phyloP scores from a whole-genome alignment of 2,888 invertebrate genomes.

The Synergus japonicus region DNA sequence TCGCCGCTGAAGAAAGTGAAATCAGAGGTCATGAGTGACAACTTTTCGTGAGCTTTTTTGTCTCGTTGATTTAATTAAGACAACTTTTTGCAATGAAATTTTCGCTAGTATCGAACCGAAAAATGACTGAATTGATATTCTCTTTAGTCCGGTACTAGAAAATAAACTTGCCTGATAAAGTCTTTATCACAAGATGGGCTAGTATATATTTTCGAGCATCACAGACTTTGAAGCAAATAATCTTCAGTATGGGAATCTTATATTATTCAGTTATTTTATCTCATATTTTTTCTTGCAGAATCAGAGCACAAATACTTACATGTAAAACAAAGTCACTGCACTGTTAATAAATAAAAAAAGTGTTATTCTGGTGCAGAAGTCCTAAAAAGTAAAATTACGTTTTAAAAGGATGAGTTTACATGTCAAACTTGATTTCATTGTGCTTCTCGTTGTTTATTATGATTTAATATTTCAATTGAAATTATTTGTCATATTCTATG shows the following conservation, averaged over 20 bases:
- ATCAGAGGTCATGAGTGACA: slow-evolving; percentile 71
- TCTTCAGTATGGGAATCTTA: slow-evolving; percentile 25
- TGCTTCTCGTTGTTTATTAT: slow-evolving; percentile 24
- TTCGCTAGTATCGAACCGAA: slow-evolving; percentile 33
- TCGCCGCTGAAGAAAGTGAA: slow-evolving; percentile 75
- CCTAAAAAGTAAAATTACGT: slow-evolving; percentile 7
- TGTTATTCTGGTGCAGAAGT: slow-evolving; percentile 32
- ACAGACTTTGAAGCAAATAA: slow-evolving; percentile 28
- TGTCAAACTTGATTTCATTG: slow-evolving; percentile 10
- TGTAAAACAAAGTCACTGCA: slow-evolving; percentile 37
- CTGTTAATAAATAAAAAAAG: slow-evolving; percentile 22
- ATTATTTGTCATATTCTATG: neutral
- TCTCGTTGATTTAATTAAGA: slow-evolving; percentile 44
- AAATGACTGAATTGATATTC: slow-evolving; percentile 15
- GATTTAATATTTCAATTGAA: slow-evolving; percentile 5
- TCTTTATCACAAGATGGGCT: slow-evolving; percentile 7
- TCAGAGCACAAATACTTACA: slow-evolving; percentile 37
- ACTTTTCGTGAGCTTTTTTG: slow-evolving; percentile 72
- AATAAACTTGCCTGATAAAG: slow-evolving; percentile 19
- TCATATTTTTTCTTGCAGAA: slow-evolving; percentile 24
- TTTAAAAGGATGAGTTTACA: neutral
- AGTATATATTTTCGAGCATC: slow-evolving; percentile 38
- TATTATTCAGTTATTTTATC: slow-evolving; percentile 26
- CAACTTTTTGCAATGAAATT: slow-evolving; percentile 47
- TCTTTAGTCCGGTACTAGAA: slow-evolving; percentile 23